Evolutionary conservation across 2,888 invertebrate species (phyloP), one percentile per base, ranked within the genome.

Genomic region (Scotopteryx bipunctaria): DNA sequence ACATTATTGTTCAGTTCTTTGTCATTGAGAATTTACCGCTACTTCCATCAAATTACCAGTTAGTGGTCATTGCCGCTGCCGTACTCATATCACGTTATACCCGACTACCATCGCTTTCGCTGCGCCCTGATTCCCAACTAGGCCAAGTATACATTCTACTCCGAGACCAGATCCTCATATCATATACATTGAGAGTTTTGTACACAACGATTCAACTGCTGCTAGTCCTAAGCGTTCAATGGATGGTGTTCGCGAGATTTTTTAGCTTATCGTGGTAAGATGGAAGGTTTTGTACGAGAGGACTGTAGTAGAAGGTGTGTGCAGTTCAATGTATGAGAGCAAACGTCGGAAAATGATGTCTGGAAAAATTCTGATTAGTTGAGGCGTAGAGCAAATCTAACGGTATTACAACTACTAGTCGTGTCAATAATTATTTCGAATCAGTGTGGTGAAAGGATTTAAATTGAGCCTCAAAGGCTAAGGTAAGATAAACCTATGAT

Each of bases 91-190:
- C 42, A 42, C 42, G 42, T 42, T 42, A 32, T 23, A 36, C 42
- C 15, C 3, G n/a, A n/a, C 42, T 48, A 45, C 55, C 46, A 27
- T 27, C 35, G 53, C 52, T 64, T 63, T 63, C 57, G 62, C 55
- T 59, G 9, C 43, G 60, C 58, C 51, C 64, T 37, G 59, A 52
- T 64, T 64, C 33, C 32, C 55, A 64, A 47, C 51, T 46, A 42
- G 59, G 64, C 50, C 64, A 64, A 57, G 55, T 31, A 50, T 50
- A 54, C 43, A 27, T 11, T 9, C 9, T 9, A n/a, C n/a, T 4
- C 2, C 9, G 3, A 2, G 4, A 5, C 5, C 27, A 8, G 3
- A 11, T 11, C 11, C 4, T 27, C 27, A n/a, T 25, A 25, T 25
- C 25, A 9, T 6, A n/a, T 27, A 8, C 23, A 23, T 23, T 1